Evolutionary conservation across 2,888 invertebrate genomes (phyloP).

Genomic region (Polydrusus pterygomalis): DNA sequence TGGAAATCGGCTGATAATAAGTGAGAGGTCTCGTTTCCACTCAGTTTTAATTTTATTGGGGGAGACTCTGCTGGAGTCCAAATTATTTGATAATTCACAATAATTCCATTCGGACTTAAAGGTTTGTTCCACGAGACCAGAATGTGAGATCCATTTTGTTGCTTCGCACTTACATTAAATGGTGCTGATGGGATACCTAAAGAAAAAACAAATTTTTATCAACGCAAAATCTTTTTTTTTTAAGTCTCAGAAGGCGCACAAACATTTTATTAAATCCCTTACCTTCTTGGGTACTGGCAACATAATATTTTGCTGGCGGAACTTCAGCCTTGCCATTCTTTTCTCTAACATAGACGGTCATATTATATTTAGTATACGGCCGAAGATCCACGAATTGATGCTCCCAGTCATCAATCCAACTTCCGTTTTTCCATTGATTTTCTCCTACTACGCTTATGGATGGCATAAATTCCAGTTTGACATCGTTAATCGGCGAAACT

Average conservation of each 20-base stretch:
- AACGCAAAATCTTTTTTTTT: no score
- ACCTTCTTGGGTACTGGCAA: conserved; percentile 79
- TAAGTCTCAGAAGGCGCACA: no score
- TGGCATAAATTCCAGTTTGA: conserved; percentile 79
- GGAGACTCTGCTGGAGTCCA: conserved; percentile 78
- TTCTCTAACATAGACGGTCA: conserved; percentile 83
- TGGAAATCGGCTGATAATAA: conserved; percentile 75
- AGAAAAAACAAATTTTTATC: not conserved
- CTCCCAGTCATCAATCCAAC: conserved; percentile 79
- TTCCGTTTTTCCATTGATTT: conserved; percentile 76
- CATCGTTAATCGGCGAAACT: conserved; percentile 70
- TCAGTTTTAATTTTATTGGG: conserved; percentile 72
- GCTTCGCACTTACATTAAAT: conserved; percentile 77
- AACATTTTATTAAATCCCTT: conserved; percentile 4
- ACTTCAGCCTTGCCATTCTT: conserved; percentile 75
- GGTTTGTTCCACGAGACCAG: conserved; percentile 83
- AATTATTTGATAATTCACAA: conserved; percentile 79
- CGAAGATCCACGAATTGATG: conserved; percentile 79
- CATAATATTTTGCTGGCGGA: conserved; percentile 79
- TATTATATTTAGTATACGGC: conserved; percentile 85
- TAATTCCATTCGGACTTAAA: conserved; percentile 76
- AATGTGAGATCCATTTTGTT: conserved; percentile 79
- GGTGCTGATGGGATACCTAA: conserved; percentile 80
- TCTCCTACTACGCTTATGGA: conserved; percentile 75
- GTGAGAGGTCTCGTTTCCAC: conserved; percentile 73